Conservation (phyloP, 2,888 invertebrate species). For the Corbicula japonica region DNA sequence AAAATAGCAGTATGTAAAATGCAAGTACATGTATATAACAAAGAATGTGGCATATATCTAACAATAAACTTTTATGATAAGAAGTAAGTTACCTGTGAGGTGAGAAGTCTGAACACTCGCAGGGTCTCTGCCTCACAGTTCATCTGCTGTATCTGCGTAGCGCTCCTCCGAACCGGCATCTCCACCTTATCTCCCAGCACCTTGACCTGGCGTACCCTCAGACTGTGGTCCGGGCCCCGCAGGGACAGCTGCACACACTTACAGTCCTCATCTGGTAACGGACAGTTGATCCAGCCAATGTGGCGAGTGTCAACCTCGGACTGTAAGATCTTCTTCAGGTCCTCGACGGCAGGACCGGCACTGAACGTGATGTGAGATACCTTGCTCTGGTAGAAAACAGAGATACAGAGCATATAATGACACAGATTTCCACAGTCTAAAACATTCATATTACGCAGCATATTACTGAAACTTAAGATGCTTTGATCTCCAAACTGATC, state of each 20-base stretch:
- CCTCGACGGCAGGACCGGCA: slow-evolving; percentile 93
- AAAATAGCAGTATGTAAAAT: too few relatives aligned
- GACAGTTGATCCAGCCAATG: slow-evolving; percentile 96
- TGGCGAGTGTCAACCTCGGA: slow-evolving; percentile 93
- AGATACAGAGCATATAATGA: slow-evolving; percentile 93
- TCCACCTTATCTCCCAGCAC: slow-evolving; percentile 87
- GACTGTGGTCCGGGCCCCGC: slow-evolving; percentile 96
- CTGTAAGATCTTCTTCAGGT: slow-evolving; percentile 91
- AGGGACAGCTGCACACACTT: slow-evolving; percentile 91
- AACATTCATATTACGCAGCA: neutral
- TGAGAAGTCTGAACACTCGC: slow-evolving; percentile 95
- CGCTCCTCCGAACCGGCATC: slow-evolving; percentile 83
- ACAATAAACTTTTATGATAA: too few relatives aligned
- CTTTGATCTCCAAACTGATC: neutral
- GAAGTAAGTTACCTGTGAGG: slow-evolving; percentile 91
- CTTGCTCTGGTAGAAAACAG: slow-evolving; percentile 92
- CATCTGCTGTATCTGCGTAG: slow-evolving; percentile 92
- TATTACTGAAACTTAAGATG: neutral
- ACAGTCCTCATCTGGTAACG: slow-evolving; percentile 89
- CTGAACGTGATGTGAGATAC: slow-evolving; percentile 94
- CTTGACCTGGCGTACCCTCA: slow-evolving; percentile 93
- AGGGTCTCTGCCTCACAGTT: slow-evolving; percentile 97
- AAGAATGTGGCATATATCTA: too few relatives aligned
- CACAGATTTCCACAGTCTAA: slow-evolving; percentile 93
- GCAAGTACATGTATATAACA: too few relatives aligned